These are phyloP conservation scores for Haplotaxodon microlepis DNA, from an alignment of 2,113 vertebrate species.

Conservation along the genomic window DNA sequence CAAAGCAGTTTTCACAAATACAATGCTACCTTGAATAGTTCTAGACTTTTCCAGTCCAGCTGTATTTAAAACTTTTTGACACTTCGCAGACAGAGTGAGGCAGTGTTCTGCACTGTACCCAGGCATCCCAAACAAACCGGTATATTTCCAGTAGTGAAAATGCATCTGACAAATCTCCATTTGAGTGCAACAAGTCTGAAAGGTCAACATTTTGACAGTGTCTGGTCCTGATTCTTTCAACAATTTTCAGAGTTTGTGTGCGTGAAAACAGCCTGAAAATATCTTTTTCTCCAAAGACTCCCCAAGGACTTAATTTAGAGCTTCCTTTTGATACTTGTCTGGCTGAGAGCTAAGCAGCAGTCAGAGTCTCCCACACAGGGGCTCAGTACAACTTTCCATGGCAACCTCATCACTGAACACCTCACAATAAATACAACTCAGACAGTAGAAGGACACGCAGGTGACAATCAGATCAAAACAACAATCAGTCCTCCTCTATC, in stretches of 20 bases:
- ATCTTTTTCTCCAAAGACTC: not conserved
- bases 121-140: not conserved
- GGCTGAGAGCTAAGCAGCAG: not conserved
- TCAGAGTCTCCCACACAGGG: slow-evolving; percentile 4
- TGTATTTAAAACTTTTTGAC: not conserved
- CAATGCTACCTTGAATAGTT: not conserved
- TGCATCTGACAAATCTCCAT: not conserved
- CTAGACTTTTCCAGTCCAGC: not conserved
- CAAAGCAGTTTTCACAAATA: not conserved
- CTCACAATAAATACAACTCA: slow-evolving; percentile 5
- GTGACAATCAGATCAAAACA: not conserved
- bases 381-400: slow-evolving; percentile 27
- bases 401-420: slow-evolving; percentile 17
- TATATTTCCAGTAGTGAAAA: not conserved
- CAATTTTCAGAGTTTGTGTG: not conserved
- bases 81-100: not conserved
- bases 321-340: not conserved
- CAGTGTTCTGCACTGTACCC: fast-evolving
- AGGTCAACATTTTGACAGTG: not conserved
- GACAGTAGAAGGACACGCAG: not conserved
- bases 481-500: not conserved
- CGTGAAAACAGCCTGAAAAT: not conserved
- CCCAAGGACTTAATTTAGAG: not conserved
- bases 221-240: not conserved
- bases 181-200: not conserved